Evolutionary conservation across 1,140 invertebrate genomes (phyloP).

Genomic region (Ips typographus): DNA sequence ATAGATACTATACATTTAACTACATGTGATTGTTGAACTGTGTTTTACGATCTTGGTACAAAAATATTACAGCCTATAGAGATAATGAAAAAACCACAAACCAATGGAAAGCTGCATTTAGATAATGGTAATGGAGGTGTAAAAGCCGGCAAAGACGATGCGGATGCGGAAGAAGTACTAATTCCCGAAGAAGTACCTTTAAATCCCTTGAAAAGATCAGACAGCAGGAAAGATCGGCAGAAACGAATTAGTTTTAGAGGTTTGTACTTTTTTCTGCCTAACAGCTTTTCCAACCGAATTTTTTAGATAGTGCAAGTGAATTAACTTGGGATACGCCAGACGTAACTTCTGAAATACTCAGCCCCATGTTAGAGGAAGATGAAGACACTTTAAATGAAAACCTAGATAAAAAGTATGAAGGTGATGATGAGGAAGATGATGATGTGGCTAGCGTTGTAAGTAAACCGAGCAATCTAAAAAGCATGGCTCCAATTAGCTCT

Average conservation of each 20-base stretch:
- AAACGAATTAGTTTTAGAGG: constrained; percentile 49
- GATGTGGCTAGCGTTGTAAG: constrained; percentile 35
- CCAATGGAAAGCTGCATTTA: not conserved
- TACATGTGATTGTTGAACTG: not conserved
- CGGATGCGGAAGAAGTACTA: constrained; percentile 24
- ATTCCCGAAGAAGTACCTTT: constrained; percentile 35
- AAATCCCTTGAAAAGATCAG: constrained; percentile 38
- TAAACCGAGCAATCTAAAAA: constrained; percentile 44
- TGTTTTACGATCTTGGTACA: not conserved
- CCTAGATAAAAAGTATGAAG: constrained; percentile 54
- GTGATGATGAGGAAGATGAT: constrained; percentile 52
- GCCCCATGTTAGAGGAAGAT: constrained; percentile 57
- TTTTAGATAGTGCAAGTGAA: constrained; percentile 49
- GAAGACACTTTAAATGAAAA: constrained; percentile 54
- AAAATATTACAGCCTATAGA: not conserved
- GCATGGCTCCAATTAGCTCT: constrained; percentile 49
- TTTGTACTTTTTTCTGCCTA: constrained; percentile 13
- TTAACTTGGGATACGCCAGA: constrained; percentile 56
- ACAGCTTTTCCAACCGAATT: not conserved
- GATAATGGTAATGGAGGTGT: constrained; percentile 7
- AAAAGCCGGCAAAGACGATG: constrained; percentile 18
- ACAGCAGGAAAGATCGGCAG: constrained; percentile 43
- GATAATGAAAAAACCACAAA: not conserved
- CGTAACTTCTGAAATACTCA: constrained; percentile 54
- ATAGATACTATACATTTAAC: not conserved